Percentiles rank a stretch among this genome's conserved stretches.
These are phyloP conservation scores for Andrena cerasifolii DNA, from an alignment of 1,140 invertebrate species.

Conservation along the genomic window DNA sequence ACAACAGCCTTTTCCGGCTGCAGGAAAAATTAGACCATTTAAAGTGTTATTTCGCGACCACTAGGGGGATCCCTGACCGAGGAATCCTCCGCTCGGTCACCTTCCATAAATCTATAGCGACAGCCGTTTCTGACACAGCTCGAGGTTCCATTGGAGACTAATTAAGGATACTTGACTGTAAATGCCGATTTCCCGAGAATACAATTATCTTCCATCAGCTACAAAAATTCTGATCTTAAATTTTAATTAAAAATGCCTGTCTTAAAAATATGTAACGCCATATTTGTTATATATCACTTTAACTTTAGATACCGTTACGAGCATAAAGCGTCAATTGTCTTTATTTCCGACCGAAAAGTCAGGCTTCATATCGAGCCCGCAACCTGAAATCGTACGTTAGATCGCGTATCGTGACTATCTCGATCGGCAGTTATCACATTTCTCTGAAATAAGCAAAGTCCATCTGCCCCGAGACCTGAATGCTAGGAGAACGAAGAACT, in stretches of 20 bases:
- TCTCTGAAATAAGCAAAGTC: neutral
- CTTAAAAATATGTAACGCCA: too few relatives aligned
- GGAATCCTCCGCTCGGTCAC: conserved; percentile 4
- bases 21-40: conserved; percentile 47
- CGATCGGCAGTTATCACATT: conserved; percentile 7
- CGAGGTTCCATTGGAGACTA: conserved; percentile 29
- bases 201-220: neutral
- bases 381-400: neutral
- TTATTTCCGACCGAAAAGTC: too few relatives aligned
- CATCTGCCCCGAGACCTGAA: too few relatives aligned
- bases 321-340: too few relatives aligned
- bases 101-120: conserved; percentile 43
- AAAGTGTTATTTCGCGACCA: conserved; percentile 62
- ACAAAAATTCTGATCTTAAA: neutral
- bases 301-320: too few relatives aligned
- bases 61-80: conserved; percentile 56
- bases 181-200: neutral
- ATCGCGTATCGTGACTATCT: neutral
- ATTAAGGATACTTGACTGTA: conserved; percentile 37
- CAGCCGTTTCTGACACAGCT: neutral
- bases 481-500: neutral
- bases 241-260: too few relatives aligned
- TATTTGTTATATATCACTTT: neutral
- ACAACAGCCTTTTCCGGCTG: neutral
- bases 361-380: neutral